Conservation (phyloP, 1,140 invertebrate species). For the Phenacoccus solenopsis region DNA sequence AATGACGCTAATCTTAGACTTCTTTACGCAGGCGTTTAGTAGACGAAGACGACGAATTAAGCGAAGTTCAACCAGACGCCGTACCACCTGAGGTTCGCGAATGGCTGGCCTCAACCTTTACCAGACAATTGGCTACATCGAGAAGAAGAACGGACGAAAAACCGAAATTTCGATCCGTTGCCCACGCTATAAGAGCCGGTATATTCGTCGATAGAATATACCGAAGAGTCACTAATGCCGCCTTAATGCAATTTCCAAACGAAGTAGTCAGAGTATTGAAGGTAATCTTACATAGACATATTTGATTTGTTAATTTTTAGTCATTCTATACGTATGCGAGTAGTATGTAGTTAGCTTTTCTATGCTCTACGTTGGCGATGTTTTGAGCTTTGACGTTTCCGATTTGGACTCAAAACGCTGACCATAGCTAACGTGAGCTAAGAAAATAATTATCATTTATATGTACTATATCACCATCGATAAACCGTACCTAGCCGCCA, state of each 20-base stretch:
- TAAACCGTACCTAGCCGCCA: no score
- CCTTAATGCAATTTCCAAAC: slow-evolving; percentile 76
- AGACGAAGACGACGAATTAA: slow-evolving; percentile 87
- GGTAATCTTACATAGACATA: slow-evolving; percentile 40
- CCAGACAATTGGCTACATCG: slow-evolving; percentile 65
- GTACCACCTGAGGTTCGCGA: slow-evolving; percentile 90
- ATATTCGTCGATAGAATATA: slow-evolving; percentile 96
- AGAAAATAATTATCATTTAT: no score
- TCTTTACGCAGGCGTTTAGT: slow-evolving; percentile 46
- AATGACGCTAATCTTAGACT: background rate
- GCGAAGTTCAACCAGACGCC: slow-evolving; percentile 88
- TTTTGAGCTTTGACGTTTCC: no score
- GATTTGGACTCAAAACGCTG: no score
- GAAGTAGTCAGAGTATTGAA: slow-evolving; percentile 79
- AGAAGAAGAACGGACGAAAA: slow-evolving; percentile 63
- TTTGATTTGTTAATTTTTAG: no score
- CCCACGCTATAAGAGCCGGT: slow-evolving; percentile 92
- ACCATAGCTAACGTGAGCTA: no score
- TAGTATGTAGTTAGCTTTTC: no score
- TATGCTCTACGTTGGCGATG: no score
- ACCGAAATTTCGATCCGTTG: slow-evolving; percentile 83
- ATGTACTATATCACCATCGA: no score
- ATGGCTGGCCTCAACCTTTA: slow-evolving; percentile 97
- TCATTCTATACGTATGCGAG: no score
- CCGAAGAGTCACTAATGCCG: slow-evolving; percentile 69